phyloP scores from a whole-genome alignment of 2,797 vertebrate genomes.

The Argya squamiceps region DNA sequence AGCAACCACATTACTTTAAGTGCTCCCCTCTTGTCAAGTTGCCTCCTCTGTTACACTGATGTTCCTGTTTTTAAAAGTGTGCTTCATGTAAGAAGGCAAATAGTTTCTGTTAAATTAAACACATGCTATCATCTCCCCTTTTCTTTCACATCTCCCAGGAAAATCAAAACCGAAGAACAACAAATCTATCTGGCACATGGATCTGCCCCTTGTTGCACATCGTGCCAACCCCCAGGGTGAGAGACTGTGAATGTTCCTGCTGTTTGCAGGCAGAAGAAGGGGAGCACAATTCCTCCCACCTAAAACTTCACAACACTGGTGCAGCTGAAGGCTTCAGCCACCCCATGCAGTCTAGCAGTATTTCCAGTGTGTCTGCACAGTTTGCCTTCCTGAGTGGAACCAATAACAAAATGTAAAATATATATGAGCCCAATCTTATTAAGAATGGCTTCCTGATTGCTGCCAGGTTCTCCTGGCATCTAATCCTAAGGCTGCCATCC shows the following conservation, averaged over 20 bases:
- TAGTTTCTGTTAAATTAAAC: not conserved
- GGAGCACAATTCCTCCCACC: not conserved
- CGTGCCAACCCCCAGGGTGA: fast-evolving
- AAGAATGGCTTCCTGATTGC: not conserved
- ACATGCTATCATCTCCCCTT: not conserved
- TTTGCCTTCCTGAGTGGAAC: not conserved
- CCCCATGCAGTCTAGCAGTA: fast-evolving
- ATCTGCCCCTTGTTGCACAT: not conserved
- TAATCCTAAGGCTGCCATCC: not conserved
- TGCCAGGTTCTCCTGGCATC: not conserved
- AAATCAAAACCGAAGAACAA: not conserved
- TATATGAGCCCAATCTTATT: not conserved
- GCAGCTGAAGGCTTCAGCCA: not conserved
- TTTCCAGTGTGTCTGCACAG: not conserved
- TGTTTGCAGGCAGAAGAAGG: not conserved
- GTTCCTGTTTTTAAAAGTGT: not conserved
- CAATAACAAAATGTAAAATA: not conserved
- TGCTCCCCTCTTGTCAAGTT: not conserved
- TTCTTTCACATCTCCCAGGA: not conserved
- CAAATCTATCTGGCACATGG: not conserved
- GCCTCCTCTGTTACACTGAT: not conserved
- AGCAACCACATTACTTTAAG: conserved; percentile 25
- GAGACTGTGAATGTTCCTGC: not conserved
- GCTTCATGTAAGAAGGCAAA: not conserved
- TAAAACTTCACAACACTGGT: not conserved